A percentile compares a stretch with the other conserved stretches of the same genome.
phyloP scores from a whole-genome alignment of 1,140 invertebrate species.

The Aplysia californica region DNA sequence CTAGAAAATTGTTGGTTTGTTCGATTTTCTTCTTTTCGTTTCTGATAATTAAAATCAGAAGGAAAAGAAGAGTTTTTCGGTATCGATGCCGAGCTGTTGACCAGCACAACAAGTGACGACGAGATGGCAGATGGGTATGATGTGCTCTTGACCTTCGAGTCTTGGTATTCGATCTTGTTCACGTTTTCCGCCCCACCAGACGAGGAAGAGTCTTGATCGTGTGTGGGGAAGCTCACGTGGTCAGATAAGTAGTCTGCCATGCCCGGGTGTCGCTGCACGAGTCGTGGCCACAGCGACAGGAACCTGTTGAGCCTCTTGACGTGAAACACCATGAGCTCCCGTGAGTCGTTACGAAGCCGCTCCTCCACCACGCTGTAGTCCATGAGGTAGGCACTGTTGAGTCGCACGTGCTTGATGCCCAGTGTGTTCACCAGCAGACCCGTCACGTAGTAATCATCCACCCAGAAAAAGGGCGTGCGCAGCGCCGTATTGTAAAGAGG shows the following conservation, averaged over 20 bases:
- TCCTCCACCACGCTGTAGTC: slow-evolving; percentile 41
- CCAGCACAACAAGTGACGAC: too few relatives aligned
- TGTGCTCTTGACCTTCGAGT: too few relatives aligned
- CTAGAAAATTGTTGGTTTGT: too few relatives aligned
- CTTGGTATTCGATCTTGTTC: too few relatives aligned
- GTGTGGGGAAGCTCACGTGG: too few relatives aligned
- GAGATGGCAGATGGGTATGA: too few relatives aligned
- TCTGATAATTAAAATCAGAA: too few relatives aligned
- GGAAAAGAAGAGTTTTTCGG: too few relatives aligned
- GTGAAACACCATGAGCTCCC: slow-evolving; percentile 44
- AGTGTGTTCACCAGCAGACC: slow-evolving; percentile 58
- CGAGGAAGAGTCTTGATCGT: too few relatives aligned
- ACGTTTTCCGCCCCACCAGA: too few relatives aligned
- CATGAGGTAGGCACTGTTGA: slow-evolving; percentile 48
- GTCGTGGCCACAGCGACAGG: slow-evolving; percentile 41
- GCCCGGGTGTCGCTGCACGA: slow-evolving; percentile 10
- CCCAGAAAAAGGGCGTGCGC: slow-evolving; percentile 63
- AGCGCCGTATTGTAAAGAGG: slow-evolving; percentile 57
- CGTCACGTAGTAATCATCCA: slow-evolving; percentile 68
- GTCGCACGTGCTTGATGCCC: slow-evolving; percentile 37
- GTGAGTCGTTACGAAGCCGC: slow-evolving; percentile 37
- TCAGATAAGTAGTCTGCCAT: neutral
- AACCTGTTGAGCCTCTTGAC: slow-evolving; percentile 40
- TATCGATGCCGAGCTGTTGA: too few relatives aligned
- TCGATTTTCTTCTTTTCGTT: too few relatives aligned